These are phyloP conservation scores for Drosophila pallidifrons DNA, from an alignment of 1,140 invertebrate genomes.

Conservation along the genomic window DNA sequence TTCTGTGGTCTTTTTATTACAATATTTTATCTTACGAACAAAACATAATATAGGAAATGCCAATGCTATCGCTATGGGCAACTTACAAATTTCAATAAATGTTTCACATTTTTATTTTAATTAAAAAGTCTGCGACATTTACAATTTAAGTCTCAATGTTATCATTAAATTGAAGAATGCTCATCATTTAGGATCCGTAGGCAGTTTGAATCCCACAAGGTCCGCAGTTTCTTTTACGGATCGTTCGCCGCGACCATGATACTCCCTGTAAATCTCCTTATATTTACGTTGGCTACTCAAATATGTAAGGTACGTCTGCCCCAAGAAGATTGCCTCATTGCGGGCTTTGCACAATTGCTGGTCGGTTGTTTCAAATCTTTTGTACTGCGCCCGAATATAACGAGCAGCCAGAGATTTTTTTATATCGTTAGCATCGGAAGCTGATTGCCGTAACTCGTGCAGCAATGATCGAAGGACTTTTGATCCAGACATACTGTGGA, in stretches of 20 bases:
- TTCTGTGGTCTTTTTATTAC: too few species aligned
- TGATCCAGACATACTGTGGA: constrained; percentile 65
- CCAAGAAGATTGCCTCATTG: constrained; percentile 90
- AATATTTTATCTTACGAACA: too few species aligned
- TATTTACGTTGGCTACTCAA: constrained; percentile 88
- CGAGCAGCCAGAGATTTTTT: constrained; percentile 84
- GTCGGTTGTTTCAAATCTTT: constrained; percentile 91
- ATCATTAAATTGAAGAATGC: constrained; percentile 33
- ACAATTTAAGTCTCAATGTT: too few species aligned
- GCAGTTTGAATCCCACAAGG: constrained; percentile 93
- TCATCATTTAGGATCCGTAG: constrained; percentile 90
- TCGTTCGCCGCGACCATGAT: constrained; percentile 91
- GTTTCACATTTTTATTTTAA: too few species aligned
- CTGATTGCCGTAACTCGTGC: constrained; percentile 68
- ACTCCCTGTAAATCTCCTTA: constrained; percentile 89
- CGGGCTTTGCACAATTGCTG: constrained; percentile 92
- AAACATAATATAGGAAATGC: too few species aligned
- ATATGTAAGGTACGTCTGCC: constrained; percentile 91
- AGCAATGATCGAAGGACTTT: constrained; percentile 74
- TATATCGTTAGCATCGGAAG: constrained; percentile 63
- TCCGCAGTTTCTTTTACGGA: constrained; percentile 91
- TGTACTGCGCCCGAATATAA: constrained; percentile 90
- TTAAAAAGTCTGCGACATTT: too few species aligned
- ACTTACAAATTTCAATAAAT: too few species aligned
- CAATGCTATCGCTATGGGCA: too few species aligned